Evolutionary conservation across 2,797 vertebrate species (phyloP).

Genomic region (Siniperca scherzeri): DNA sequence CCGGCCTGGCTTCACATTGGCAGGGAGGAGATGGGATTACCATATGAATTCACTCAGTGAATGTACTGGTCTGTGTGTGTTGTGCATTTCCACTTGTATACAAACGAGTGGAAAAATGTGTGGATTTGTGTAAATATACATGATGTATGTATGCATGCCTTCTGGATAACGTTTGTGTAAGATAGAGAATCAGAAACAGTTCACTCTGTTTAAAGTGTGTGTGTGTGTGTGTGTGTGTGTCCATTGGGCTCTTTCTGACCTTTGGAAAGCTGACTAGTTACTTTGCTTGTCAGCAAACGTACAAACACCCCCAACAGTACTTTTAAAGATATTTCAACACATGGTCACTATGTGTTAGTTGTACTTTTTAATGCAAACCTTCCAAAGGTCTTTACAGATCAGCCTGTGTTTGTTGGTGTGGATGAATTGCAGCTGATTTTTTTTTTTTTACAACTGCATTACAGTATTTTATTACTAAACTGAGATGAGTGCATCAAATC

Average conservation of each 20-base stretch:
- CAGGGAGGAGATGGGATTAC: conserved; percentile 74
- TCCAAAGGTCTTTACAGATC: neutral
- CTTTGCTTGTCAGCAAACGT: conserved; percentile 38
- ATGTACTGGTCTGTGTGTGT: conserved; percentile 3
- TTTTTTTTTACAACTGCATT: no score
- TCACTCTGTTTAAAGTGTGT: conserved; percentile 31
- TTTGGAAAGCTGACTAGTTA: conserved; percentile 8
- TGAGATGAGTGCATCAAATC: conserved; percentile 21
- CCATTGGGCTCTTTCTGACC: conserved; percentile 7
- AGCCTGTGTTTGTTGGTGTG: conserved; percentile 10
- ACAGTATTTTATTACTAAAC: conserved; percentile 38
- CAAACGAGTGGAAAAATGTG: conserved; percentile 39
- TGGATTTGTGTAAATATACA: conserved; percentile 52
- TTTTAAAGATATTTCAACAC: conserved; percentile 54
- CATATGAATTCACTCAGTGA: conserved; percentile 76
- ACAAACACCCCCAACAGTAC: conserved; percentile 39
- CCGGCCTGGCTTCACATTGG: conserved; percentile 69
- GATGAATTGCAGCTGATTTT: conserved; percentile 15
- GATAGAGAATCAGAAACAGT: conserved; percentile 52
- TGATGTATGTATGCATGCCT: conserved; percentile 35
- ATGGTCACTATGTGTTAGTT: conserved; percentile 30
- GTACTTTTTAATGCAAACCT: conserved; percentile 32
- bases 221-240: conserved; percentile 10
- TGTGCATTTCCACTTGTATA: conserved; percentile 44
- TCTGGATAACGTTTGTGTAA: conserved; percentile 39